Evolutionary conservation across 2,113 vertebrate species (phyloP).

Genomic region (Anguilla rostrata): DNA sequence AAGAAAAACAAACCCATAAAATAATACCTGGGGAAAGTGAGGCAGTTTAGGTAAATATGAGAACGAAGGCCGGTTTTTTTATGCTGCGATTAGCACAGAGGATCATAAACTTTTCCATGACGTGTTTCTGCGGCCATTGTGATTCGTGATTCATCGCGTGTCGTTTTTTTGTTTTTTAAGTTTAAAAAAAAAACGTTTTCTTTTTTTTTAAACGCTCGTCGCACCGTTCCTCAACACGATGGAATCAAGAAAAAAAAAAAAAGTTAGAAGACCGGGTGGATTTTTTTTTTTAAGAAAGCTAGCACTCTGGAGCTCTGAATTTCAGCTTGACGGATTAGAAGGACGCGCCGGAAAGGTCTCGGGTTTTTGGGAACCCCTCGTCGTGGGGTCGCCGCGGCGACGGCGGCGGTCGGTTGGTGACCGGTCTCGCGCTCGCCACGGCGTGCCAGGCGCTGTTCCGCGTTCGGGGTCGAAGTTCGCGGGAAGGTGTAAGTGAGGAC

Average conservation of each 20-base stretch:
- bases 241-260: conserved; percentile 14
- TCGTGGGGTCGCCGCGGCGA: no score
- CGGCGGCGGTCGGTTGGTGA: no score
- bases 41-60: conserved; percentile 72
- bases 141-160: conserved; percentile 57
- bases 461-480: background rate
- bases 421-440: background rate
- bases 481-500: conserved; percentile 29
- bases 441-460: background rate
- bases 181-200: no score
- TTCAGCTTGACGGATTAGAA: background rate
- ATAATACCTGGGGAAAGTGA: conserved; percentile 67
- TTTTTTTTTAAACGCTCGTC: conserved; percentile 19
- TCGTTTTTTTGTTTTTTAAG: conserved; percentile 24
- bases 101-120: conserved; percentile 59
- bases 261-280: background rate
- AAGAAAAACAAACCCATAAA: conserved; percentile 79
- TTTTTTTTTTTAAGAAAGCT: background rate
- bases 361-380: no score
- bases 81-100: conserved; percentile 68
- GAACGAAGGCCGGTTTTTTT: conserved; percentile 55
- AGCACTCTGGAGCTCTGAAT: background rate
- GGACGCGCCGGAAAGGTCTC: background rate
- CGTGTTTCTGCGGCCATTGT: conserved; percentile 45
- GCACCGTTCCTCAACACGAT: background rate